Conservation (phyloP, 1,140 invertebrate species). For the Bombus waltoni region DNA sequence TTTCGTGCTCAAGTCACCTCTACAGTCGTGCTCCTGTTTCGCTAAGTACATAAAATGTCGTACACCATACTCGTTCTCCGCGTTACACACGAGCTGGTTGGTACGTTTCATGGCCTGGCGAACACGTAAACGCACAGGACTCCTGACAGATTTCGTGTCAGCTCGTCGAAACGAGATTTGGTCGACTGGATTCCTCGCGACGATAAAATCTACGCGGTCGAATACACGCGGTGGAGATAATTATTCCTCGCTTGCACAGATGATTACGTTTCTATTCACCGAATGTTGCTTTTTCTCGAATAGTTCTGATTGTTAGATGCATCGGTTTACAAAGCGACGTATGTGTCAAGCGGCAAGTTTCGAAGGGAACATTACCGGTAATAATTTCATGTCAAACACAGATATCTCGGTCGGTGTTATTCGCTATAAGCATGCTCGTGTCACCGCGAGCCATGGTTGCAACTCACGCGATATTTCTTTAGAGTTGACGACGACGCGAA, state of each 20-base stretch:
- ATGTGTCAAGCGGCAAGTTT: background rate
- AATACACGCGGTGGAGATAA: background rate
- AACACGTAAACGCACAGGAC: background rate
- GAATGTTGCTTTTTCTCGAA: background rate
- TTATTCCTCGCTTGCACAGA: background rate
- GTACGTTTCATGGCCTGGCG: background rate
- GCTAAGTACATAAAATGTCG: background rate
- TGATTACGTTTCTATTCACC: background rate
- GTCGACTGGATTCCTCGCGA: background rate
- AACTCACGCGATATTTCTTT: background rate
- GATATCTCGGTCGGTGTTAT: background rate
- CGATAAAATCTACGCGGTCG: background rate
- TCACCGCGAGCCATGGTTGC: background rate
- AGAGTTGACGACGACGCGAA: background rate
- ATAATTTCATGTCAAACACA: slow-evolving; percentile 37
- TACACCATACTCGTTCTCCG: background rate
- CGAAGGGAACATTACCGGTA: background rate
- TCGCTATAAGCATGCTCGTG: background rate
- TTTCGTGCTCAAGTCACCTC: background rate
- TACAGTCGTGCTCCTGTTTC: background rate
- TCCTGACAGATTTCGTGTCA: background rate
- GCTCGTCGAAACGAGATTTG: background rate
- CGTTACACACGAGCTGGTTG: too few species aligned
- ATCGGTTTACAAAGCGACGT: slow-evolving; percentile 13
- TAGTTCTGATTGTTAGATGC: background rate